Evolutionary conservation across 2,888 invertebrate genomes (phyloP).

Genomic region (Drosophila testacea): DNA sequence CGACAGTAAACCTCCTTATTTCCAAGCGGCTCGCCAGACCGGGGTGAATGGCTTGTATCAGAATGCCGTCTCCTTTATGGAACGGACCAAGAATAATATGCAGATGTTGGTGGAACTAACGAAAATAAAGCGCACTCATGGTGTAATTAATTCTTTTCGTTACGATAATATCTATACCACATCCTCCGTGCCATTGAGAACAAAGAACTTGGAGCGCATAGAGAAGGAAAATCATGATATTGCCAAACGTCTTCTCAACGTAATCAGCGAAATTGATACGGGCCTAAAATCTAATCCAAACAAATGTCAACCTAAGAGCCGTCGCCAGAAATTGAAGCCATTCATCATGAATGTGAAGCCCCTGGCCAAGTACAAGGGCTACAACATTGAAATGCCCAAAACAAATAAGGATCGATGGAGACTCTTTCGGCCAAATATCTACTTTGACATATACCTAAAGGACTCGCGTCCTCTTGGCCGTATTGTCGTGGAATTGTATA

Average conservation of each 20-base stretch:
- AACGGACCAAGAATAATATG: constrained; percentile 52
- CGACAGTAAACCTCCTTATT: constrained; percentile 45
- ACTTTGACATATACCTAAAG: constrained; percentile 65
- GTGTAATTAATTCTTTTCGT: constrained; percentile 54
- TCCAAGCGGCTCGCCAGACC: constrained; percentile 47
- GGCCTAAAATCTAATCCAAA: constrained; percentile 22
- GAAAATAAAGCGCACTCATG: constrained; percentile 58
- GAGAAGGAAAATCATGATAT: constrained; percentile 53
- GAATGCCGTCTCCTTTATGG: constrained; percentile 48
- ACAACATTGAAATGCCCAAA: constrained; percentile 44
- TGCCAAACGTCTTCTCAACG: constrained; percentile 47
- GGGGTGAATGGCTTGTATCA: constrained; percentile 42
- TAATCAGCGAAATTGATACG: constrained; percentile 52
- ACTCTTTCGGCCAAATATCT: constrained; percentile 72
- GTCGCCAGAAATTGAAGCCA: neutral
- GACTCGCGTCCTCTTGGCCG: constrained; percentile 67
- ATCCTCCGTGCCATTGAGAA: constrained; percentile 28
- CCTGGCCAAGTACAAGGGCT: constrained; percentile 54
- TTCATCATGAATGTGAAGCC: constrained; percentile 24
- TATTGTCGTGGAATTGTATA: constrained; percentile 70
- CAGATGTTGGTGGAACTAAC: constrained; percentile 53
- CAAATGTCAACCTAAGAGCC: neutral
- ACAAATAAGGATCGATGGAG: constrained; percentile 42
- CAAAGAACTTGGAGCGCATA: constrained; percentile 38
- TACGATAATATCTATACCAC: constrained; percentile 24